phyloP scores from a whole-genome alignment of 2,113 vertebrate genomes.

The Crotalus tigris region DNA sequence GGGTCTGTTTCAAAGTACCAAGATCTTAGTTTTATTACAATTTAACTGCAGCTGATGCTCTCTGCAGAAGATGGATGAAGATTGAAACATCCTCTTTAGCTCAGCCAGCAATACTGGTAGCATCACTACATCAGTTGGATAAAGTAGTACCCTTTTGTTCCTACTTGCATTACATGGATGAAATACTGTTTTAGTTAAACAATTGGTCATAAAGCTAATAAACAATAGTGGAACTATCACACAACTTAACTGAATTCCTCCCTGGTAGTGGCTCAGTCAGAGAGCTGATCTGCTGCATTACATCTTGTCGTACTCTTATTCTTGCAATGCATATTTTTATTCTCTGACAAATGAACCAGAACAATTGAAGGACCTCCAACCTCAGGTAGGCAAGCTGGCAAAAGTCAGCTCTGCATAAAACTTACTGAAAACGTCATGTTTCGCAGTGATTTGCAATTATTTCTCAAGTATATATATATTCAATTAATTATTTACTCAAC shows the following conservation, averaged over 20 bases:
- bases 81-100: neutral
- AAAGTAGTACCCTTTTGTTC: neutral
- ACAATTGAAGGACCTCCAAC: neutral
- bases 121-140: neutral
- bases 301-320: neutral
- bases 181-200: neutral
- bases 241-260: neutral
- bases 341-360: neutral
- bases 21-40: neutral
- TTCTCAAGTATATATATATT: neutral
- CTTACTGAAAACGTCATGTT: neutral
- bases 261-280: neutral
- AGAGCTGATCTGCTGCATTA: neutral
- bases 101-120: neutral
- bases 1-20: neutral
- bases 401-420: neutral
- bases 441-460: neutral
- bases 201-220: neutral
- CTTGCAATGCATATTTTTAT: neutral
- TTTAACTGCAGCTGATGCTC: neutral
- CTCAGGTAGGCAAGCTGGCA: neutral
- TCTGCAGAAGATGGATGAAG: neutral
- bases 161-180: neutral
- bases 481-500: neutral
- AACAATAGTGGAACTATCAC: neutral